A percentile compares a stretch with the other conserved stretches of the same genome.
Evolutionary conservation across 2,888 invertebrate genomes (phyloP).

Genomic region (Ariolimax columbianus): DNA sequence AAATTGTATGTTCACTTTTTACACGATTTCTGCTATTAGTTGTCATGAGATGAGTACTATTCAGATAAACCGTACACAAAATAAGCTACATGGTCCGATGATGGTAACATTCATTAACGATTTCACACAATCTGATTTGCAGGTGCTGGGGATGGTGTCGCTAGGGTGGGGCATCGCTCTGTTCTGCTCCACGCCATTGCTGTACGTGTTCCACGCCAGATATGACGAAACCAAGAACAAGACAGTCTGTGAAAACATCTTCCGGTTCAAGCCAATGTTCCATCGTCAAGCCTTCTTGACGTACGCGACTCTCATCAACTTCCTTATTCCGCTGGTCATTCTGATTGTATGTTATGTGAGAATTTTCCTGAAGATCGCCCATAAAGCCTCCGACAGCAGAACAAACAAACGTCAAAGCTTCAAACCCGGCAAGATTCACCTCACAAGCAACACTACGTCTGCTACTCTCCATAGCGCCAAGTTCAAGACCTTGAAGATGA

Average conservation of each 20-base stretch:
- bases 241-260: constrained; percentile 73
- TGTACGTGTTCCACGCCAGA: constrained; percentile 46
- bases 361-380: constrained; percentile 76
- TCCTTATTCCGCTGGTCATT: constrained; percentile 74
- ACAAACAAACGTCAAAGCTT: constrained; percentile 62
- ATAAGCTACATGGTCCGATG: too few species aligned
- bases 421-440: constrained; percentile 73
- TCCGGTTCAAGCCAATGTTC: constrained; percentile 65
- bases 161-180: constrained; percentile 43
- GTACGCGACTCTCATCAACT: constrained; percentile 74
- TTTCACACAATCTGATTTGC: neutral
- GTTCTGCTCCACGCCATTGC: constrained; percentile 38
- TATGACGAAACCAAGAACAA: constrained; percentile 57
- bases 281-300: constrained; percentile 68
- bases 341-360: constrained; percentile 74
- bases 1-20: too few species aligned
- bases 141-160: constrained; percentile 45
- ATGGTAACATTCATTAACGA: too few species aligned
- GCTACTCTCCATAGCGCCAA: constrained; percentile 77
- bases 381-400: constrained; percentile 70
- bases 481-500: constrained; percentile 78
- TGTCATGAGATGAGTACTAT: too few species aligned
- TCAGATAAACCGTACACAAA: too few species aligned
- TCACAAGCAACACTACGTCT: constrained; percentile 73
- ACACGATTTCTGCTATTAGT: too few species aligned